These are phyloP conservation scores for Coluber constrictor DNA, from an alignment of 2,797 vertebrate species.

Conservation along the genomic window DNA sequence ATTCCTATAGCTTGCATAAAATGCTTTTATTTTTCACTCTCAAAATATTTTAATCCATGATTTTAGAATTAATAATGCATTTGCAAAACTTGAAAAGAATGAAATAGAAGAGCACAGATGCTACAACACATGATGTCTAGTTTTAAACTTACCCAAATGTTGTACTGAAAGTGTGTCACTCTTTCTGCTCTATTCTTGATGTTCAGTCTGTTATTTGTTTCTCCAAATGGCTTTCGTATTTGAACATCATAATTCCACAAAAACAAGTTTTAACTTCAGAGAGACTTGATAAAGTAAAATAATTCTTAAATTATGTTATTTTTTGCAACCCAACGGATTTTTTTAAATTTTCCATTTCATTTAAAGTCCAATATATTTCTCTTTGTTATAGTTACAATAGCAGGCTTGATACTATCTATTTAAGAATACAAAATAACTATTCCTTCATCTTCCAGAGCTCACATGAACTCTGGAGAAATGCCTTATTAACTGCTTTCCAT, in stretches of 20 bases:
- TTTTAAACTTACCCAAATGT: not conserved
- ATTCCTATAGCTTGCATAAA: not conserved
- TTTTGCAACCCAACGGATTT: not conserved
- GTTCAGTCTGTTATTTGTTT: not conserved
- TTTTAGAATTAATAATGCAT: not conserved
- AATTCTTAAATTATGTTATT: not conserved
- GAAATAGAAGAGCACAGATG: conserved; percentile 5
- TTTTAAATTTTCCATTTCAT: not conserved
- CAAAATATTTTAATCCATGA: not conserved
- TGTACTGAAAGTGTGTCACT: not conserved
- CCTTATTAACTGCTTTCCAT: not conserved
- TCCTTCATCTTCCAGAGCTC: not conserved
- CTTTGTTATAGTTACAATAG: not conserved
- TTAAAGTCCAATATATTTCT: not conserved
- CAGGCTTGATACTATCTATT: not conserved
- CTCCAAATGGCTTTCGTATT: not conserved
- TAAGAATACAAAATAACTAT: not conserved
- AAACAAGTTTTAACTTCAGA: not conserved
- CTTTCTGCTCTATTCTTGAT: not conserved
- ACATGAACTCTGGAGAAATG: not conserved
- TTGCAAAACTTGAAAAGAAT: not conserved
- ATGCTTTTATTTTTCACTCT: not conserved
- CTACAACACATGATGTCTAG: not conserved
- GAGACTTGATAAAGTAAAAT: not conserved
- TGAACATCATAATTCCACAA: not conserved